These are phyloP conservation scores for Lasioglossum oenotherae DNA, from an alignment of 2,888 invertebrate species.

Conservation along the genomic window DNA sequence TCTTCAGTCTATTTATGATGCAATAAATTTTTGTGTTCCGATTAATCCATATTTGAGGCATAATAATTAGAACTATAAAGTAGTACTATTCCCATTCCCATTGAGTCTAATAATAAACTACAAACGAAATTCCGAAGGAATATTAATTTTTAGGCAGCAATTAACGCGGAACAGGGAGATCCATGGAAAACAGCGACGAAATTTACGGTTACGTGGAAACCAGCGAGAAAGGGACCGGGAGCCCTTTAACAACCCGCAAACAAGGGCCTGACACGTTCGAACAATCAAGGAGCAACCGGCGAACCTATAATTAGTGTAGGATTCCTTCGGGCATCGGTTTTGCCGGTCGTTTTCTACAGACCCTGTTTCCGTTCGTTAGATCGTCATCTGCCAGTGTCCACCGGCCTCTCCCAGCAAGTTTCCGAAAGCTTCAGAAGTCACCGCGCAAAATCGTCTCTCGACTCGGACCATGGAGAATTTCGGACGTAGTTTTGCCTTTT, in stretches of 20 bases:
- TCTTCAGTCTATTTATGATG: no score
- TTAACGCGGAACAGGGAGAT: not conserved
- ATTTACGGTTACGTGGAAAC: conserved; percentile 53
- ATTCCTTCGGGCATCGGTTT: conserved; percentile 71
- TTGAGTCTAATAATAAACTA: not conserved
- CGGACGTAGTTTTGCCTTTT: conserved; percentile 16
- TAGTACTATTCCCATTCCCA: no score
- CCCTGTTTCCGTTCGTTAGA: conserved; percentile 62
- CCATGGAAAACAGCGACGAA: conserved; percentile 35
- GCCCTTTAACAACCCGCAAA: conserved; percentile 79
- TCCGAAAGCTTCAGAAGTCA: conserved; percentile 73
- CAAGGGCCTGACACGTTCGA: conserved; percentile 80
- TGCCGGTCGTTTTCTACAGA: conserved; percentile 71
- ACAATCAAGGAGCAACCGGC: conserved; percentile 76
- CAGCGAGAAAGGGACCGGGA: conserved; percentile 49
- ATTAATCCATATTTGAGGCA: no score
- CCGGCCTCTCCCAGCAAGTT: conserved; percentile 46
- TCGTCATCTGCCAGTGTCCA: conserved; percentile 70
- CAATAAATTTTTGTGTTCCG: no score
- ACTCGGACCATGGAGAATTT: conserved; percentile 35
- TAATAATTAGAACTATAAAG: no score
- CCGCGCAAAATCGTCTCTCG: conserved; percentile 72
- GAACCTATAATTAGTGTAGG: conserved; percentile 80
- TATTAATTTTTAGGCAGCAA: not conserved
- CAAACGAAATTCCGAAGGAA: not conserved